Conservation (phyloP, 2,113 vertebrate species). For the Puma concolor region DNA sequence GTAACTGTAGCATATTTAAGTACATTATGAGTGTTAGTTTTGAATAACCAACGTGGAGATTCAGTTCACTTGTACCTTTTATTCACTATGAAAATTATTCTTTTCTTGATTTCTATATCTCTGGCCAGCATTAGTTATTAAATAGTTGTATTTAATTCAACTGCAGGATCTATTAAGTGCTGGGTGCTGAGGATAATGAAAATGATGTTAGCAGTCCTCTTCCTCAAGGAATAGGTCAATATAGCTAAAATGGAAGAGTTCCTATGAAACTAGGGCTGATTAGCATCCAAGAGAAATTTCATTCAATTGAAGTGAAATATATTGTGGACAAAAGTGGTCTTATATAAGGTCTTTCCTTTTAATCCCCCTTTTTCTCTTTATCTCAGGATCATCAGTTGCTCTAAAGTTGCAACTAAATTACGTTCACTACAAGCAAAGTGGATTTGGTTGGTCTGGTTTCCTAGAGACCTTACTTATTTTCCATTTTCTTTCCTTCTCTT, state of each 20-base stretch:
- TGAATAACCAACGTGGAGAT: slow-evolving; percentile 15
- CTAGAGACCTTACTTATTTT: background rate
- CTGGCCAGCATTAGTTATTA: background rate
- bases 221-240: background rate
- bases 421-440: background rate
- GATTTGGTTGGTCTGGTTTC: background rate
- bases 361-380: background rate
- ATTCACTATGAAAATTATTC: background rate
- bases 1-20: background rate
- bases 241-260: background rate
- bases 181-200: background rate
- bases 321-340: background rate
- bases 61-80: background rate
- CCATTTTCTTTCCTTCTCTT: background rate
- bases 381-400: background rate
- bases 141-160: background rate
- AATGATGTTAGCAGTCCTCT: background rate
- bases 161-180: background rate
- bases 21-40: slow-evolving; percentile 18
- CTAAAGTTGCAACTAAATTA: background rate
- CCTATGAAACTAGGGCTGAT: background rate
- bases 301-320: background rate
- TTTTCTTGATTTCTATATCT: background rate
- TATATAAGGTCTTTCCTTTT: background rate
- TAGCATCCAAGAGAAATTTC: background rate